phyloP scores from a whole-genome alignment of 2,797 vertebrate species.

The Sphenodon punctatus region DNA sequence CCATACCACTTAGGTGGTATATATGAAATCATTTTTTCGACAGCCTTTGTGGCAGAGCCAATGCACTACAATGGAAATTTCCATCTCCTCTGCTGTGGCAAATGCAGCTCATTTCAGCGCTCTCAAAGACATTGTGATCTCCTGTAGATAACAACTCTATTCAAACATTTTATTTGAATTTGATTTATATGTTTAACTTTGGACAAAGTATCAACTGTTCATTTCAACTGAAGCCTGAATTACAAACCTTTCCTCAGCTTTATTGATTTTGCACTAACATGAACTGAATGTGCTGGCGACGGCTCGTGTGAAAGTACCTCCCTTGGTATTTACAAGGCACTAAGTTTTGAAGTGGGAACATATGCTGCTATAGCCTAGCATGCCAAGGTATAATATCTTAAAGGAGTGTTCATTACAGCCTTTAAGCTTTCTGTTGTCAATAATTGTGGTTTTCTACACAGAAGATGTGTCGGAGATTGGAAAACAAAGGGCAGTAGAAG shows the following conservation, averaged over 20 bases:
- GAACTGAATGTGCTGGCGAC: background rate
- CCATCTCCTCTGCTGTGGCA: background rate
- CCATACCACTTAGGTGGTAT: background rate
- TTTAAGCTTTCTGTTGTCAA: background rate
- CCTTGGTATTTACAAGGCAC: background rate
- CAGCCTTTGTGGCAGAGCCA: background rate
- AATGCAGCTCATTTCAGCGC: background rate
- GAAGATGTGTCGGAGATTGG: background rate
- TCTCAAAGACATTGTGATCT: background rate
- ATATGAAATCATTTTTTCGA: background rate
- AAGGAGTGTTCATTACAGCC: background rate
- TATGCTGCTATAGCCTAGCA: background rate
- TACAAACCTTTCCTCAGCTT: background rate
- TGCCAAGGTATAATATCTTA: background rate
- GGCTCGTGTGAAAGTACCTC: background rate
- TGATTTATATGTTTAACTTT: background rate
- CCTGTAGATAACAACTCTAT: background rate
- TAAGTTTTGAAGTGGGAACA: background rate
- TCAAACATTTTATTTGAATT: background rate
- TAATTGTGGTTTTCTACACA: background rate
- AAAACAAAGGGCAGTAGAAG: background rate
- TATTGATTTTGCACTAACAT: background rate
- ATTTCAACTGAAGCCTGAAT: slow-evolving; percentile 2
- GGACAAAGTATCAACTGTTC: background rate
- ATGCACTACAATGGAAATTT: background rate